Evolutionary conservation across 2,113 vertebrate species (phyloP).

Genomic region (Gasterosteus aculeatus): DNA sequence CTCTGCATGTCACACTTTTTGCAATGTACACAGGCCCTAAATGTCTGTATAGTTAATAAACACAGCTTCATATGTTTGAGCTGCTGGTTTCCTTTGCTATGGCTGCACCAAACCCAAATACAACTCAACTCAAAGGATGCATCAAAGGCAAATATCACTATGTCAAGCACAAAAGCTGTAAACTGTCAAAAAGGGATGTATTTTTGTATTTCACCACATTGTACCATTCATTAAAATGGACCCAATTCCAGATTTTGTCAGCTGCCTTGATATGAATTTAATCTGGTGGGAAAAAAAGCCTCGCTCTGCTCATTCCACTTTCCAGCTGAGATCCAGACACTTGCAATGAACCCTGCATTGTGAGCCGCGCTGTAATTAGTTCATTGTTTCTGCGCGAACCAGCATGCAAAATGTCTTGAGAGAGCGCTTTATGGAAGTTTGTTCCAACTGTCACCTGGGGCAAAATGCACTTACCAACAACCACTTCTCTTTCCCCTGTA

Average conservation of each 20-base stretch:
- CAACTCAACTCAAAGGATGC: too few relatives aligned
- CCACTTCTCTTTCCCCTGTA: background rate
- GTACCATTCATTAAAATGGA: constrained; percentile 61
- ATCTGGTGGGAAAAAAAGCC: constrained; percentile 49
- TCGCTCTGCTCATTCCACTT: constrained; percentile 40
- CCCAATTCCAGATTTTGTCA: constrained; percentile 71
- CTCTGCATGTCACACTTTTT: constrained; percentile 54
- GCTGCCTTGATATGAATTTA: constrained; percentile 73
- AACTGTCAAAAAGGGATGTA: too few relatives aligned
- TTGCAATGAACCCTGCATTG: constrained; percentile 59
- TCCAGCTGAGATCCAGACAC: constrained; percentile 67
- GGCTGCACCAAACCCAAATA: too few relatives aligned
- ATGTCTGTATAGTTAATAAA: constrained; percentile 1
- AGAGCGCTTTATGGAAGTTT: constrained; percentile 66
- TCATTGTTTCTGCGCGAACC: constrained; percentile 65
- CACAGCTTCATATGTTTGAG: background rate
- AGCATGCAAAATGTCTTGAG: constrained; percentile 62
- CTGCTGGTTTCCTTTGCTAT: too few relatives aligned
- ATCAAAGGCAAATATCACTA: too few relatives aligned
- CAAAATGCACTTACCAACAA: constrained; percentile 56
- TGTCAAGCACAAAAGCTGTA: too few relatives aligned
- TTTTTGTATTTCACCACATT: too few relatives aligned
- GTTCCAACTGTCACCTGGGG: constrained; percentile 75
- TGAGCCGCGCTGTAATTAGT: constrained; percentile 74
- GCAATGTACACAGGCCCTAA: constrained; percentile 29